Base-by-base conservation (phyloP, 2,888 invertebrate genomes). In the Tupiocoris notatus region DNA sequence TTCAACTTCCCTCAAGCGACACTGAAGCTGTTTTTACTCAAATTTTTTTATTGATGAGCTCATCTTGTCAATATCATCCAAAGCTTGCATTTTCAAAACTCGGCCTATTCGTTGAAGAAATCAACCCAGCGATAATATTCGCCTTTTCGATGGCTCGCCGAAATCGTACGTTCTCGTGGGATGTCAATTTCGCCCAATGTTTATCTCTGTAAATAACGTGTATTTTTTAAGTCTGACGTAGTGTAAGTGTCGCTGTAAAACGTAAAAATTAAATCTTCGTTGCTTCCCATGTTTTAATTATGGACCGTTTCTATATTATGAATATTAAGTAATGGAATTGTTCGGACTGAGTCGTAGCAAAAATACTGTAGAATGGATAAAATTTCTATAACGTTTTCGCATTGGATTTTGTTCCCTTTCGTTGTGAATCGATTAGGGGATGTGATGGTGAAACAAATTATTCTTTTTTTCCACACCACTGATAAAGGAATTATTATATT, bases 151-250 rank as follows among this genome's bases (percentile, higher is more conserved):
- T n/a, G n/a, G n/a, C n/a, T n/a, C n/a, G n/a, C n/a, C n/a, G n/a
- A n/a, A n/a, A n/a, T n/a, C n/a, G n/a, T n/a, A n/a, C n/a, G n/a
- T n/a, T n/a, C n/a, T n/a, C n/a, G n/a, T n/a, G n/a, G n/a, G n/a
- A n/a, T n/a, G n/a, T n/a, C n/a, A n/a, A n/a, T 39, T 39, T 39
- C 12, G 39, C 12, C 6, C 3, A 39, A 39, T 3, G 39, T 39
- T 39, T 39, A 12, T 39, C 39, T 39, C 6, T 73, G 73, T 73
- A 73, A 73, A 73, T 73, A 73, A 22, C 62, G 25, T 25, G 73
- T 73, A 70, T 70, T 62, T 62, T 73, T 73, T 73, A 73, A 73
- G 73, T 73, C 73, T 73, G 73, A 73, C n/a, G 73, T 73, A 73
- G 63, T 24, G 61, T 73, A 73, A 63, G 73, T 62, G 61, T 20